Conservation (phyloP, 2,888 invertebrate genomes). For the Netelia melanura region DNA sequence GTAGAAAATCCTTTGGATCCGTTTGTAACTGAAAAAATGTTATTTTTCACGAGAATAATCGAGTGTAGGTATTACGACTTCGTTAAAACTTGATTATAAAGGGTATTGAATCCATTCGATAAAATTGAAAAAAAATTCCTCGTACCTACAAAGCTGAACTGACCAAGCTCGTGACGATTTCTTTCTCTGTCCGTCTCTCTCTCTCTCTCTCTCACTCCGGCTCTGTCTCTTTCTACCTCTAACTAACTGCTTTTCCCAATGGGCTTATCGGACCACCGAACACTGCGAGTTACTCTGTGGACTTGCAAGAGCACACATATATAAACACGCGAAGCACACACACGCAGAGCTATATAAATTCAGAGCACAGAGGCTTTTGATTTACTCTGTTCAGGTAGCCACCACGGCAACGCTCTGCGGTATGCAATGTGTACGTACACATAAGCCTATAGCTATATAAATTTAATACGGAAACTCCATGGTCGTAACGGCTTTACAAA, state of each 20-base stretch:
- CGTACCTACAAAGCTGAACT: neutral
- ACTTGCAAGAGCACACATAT: conserved; percentile 29
- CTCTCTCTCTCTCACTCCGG: neutral
- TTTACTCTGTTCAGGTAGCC: conserved; percentile 58
- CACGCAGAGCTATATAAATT: neutral
- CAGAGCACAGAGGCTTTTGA: conserved; percentile 48
- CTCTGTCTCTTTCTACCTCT: conserved; percentile 9
- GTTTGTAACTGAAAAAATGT: too few species aligned
- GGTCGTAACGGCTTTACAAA: conserved; percentile 62
- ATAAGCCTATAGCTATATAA: neutral
- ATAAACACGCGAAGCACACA: neutral
- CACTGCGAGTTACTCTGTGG: conserved; percentile 10
- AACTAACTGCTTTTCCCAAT: conserved; percentile 13
- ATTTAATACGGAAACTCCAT: conserved; percentile 43
- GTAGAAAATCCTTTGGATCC: too few species aligned
- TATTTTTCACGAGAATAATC: too few species aligned
- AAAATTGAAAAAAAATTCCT: neutral
- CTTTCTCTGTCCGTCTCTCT: neutral
- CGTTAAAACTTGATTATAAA: too few species aligned
- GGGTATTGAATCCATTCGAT: neutral
- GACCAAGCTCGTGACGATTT: neutral
- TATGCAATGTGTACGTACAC: neutral
- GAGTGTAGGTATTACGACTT: too few species aligned
- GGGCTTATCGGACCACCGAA: conserved; percentile 22
- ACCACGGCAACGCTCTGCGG: neutral